A percentile compares a stretch with the other conserved stretches of the same genome.
These are phyloP conservation scores for Streblospio benedicti DNA, from an alignment of 1,140 invertebrate species.

Conservation along the genomic window DNA sequence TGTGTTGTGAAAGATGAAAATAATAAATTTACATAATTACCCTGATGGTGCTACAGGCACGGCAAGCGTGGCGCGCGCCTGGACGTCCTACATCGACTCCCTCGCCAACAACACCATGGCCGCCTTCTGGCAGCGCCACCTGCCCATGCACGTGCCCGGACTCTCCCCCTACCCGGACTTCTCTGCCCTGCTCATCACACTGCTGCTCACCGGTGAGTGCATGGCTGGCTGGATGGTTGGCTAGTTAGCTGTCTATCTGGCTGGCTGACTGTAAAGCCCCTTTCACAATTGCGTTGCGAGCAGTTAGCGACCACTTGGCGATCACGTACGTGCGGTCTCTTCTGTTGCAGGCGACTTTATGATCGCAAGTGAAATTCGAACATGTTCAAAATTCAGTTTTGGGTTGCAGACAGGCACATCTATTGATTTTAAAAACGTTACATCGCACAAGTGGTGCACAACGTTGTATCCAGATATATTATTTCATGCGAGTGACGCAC, in stretches of 20 bases:
- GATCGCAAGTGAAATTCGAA: conserved; percentile 52
- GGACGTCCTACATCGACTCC: conserved; percentile 43
- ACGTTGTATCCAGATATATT: too few species aligned
- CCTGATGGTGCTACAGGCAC: too few species aligned
- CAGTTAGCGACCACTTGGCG: conserved; percentile 71
- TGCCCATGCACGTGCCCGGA: conserved; percentile 49
- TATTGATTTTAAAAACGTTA: too few species aligned
- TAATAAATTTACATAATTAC: too few species aligned
- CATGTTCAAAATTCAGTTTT: too few species aligned
- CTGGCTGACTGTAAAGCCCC: conserved; percentile 82
- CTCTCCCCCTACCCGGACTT: conserved; percentile 45
- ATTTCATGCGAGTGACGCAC: too few species aligned
- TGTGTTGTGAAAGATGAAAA: too few species aligned
- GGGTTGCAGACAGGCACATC: too few species aligned
- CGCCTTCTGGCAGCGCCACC: conserved; percentile 38
- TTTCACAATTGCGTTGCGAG: conserved; percentile 82
- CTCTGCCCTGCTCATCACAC: conserved; percentile 40
- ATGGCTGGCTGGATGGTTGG: too few species aligned
- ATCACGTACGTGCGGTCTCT: conserved; percentile 73
- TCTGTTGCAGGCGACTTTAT: conserved; percentile 73
- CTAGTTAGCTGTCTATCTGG: neutral
- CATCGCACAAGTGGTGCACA: too few species aligned
- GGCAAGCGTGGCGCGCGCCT: conserved; percentile 44
- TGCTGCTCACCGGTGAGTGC: conserved; percentile 42
- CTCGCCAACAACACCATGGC: conserved; percentile 37